phyloP scores from a whole-genome alignment of 2,113 vertebrate species.

The Phylloscopus whistleri region DNA sequence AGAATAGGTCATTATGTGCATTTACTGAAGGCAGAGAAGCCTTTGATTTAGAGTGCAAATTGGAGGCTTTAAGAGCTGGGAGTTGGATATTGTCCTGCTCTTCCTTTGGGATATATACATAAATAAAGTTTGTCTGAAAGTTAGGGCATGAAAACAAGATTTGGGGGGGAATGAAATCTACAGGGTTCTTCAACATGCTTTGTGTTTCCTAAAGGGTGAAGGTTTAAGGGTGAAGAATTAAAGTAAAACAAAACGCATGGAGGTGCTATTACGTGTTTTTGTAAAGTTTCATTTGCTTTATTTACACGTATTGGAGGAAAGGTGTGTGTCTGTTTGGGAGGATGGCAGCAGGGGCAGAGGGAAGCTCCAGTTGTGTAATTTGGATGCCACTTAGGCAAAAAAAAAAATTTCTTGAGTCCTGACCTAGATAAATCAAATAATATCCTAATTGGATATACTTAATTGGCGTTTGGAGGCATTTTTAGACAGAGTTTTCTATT shows the following conservation, averaged over 20 bases:
- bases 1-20: not conserved
- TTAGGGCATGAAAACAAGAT: not conserved
- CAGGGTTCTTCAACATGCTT: not conserved
- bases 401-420: not conserved
- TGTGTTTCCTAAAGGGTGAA: not conserved
- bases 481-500: conserved; percentile 32
- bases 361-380: not conserved
- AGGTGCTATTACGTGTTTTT: not conserved
- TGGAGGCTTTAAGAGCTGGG: not conserved
- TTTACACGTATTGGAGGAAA: no score
- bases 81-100: not conserved
- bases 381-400: not conserved
- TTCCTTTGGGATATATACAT: not conserved
- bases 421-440: conserved; percentile 58
- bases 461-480: conserved; percentile 50
- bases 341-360: not conserved
- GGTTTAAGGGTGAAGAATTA: not conserved
- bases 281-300: not conserved
- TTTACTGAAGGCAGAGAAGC: not conserved
- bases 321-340: accelerated
- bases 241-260: not conserved
- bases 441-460: conserved; percentile 24
- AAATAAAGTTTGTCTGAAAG: accelerated
- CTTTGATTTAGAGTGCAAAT: not conserved
- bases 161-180: not conserved